Base-by-base conservation (phyloP, 2,113 vertebrate genomes). In the Petromus typicus region DNA sequence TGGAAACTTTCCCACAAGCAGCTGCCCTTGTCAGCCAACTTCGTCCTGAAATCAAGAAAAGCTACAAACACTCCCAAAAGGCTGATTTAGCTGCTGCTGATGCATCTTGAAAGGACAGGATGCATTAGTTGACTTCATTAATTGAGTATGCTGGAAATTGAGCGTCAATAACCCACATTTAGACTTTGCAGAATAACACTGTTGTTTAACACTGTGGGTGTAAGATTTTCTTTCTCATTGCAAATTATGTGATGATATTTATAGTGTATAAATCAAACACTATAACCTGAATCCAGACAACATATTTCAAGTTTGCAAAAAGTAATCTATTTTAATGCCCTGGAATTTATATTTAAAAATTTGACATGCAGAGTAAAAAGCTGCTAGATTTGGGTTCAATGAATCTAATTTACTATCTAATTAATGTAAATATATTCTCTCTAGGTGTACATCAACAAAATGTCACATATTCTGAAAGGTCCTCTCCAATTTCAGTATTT, bases 51-150 rank as follows among this genome's bases (percentile, higher is more conserved):
- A 80, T 93, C 13, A 93, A 27, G 12, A 48, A 71, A 61, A 66
- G 32, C 7, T 3, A 16, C 69, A 89, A 83, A 32, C 59, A 13
- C 82, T 2, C 23, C 34, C 76, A 45, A 90, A 96, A 57, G 16
- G 13, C 5, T 91, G 89, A 57, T 89, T 97, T 67, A 79, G 20
- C 94, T 80, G 79, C 56, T 79, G 69, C 56, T 80, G 84, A 66
- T 56, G 66, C 1, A 4, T 22, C 54, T 82, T 54, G 27, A 73
- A 93, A 66, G 25, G 40, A 79, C 48, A 27, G 7, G 48, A n/a
- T 66, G 12, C 59, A 57, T 83, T 96, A 93, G 94, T 81, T 63
- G 63, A 61, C 57, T 93, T 81, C 75, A 96, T 90, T 93, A 96
- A 90, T 66, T 89, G 67, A 94, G 40, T 85, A 88, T 90, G 61